phyloP scores from a whole-genome alignment of 2,113 vertebrate species.

The Petrocephalus zakoni region DNA sequence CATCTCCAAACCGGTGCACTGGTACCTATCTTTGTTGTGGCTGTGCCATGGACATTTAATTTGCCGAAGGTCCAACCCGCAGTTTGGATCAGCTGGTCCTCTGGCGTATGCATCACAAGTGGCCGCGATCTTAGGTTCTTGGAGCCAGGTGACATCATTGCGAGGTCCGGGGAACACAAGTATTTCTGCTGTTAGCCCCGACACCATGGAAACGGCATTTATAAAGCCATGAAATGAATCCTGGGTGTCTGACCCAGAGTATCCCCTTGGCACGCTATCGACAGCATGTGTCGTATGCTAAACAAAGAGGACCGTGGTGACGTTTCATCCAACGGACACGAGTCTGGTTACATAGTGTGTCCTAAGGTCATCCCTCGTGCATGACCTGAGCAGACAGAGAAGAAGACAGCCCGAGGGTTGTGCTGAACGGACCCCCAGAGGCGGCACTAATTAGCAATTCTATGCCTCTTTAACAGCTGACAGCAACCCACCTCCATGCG shows the following conservation, averaged over 20 bases:
- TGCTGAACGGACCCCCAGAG: constrained; percentile 18
- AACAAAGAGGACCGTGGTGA: neutral
- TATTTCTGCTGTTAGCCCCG: neutral
- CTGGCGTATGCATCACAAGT: neutral
- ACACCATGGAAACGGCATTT: neutral
- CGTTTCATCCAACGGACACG: neutral
- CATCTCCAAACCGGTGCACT: neutral
- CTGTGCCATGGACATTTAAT: neutral
- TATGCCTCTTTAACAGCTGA: constrained; percentile 59
- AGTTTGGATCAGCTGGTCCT: neutral
- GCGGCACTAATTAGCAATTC: constrained; percentile 53
- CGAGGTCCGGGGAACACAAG: neutral
- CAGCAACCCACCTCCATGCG: constrained; percentile 33
- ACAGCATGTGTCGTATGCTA: neutral
- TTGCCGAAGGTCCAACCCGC: neutral
- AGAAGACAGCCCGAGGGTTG: neutral
- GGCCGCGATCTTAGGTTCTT: neutral
- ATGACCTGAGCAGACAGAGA: neutral
- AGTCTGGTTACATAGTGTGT: neutral
- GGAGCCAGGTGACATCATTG: neutral
- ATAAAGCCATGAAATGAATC: neutral
- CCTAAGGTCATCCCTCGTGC: neutral
- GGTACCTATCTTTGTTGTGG: neutral
- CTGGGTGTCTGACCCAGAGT: neutral
- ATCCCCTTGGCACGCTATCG: neutral